phyloP scores from a whole-genome alignment of 2,113 vertebrate genomes.

The Tichodroma muraria region DNA sequence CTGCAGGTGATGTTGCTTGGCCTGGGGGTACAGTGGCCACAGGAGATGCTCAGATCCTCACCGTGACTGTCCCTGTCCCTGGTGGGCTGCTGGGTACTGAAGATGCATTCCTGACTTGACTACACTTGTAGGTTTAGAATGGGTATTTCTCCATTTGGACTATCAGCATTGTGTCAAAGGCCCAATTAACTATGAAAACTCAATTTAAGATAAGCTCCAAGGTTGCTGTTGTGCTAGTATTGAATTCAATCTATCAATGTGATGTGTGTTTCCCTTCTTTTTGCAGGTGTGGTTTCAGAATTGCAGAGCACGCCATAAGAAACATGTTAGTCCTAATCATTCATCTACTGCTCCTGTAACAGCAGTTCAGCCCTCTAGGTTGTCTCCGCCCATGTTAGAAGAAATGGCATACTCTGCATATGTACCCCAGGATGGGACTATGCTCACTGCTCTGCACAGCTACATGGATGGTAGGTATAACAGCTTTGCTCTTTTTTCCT shows the following conservation, averaged over 20 bases:
- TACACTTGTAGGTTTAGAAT: not conserved
- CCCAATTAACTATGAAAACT: not conserved
- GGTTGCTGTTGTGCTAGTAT: not conserved
- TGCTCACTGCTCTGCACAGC: slow-evolving; percentile 87
- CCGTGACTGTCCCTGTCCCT: not conserved
- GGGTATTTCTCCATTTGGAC: not conserved
- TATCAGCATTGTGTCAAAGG: not conserved
- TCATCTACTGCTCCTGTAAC: slow-evolving; percentile 78
- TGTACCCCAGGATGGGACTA: slow-evolving; percentile 82
- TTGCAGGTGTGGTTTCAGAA: slow-evolving; percentile 98
- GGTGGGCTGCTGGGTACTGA: not conserved
- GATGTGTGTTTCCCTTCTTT: not conserved
- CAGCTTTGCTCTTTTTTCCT: not conserved
- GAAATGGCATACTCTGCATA: slow-evolving; percentile 88
- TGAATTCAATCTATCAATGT: not conserved
- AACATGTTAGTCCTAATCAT: slow-evolving; percentile 88
- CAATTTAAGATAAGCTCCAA: not conserved
- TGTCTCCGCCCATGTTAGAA: slow-evolving; percentile 84
- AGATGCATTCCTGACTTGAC: not conserved
- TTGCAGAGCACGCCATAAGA: slow-evolving; percentile 94
- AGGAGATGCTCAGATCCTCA: accelerated
- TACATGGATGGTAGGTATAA: slow-evolving; percentile 88
- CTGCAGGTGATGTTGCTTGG: not conserved
- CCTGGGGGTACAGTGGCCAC: accelerated
- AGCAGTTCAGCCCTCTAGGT: slow-evolving; percentile 77